Base-by-base conservation (phyloP, 1,140 invertebrate species). In the Linepithema humile region DNA sequence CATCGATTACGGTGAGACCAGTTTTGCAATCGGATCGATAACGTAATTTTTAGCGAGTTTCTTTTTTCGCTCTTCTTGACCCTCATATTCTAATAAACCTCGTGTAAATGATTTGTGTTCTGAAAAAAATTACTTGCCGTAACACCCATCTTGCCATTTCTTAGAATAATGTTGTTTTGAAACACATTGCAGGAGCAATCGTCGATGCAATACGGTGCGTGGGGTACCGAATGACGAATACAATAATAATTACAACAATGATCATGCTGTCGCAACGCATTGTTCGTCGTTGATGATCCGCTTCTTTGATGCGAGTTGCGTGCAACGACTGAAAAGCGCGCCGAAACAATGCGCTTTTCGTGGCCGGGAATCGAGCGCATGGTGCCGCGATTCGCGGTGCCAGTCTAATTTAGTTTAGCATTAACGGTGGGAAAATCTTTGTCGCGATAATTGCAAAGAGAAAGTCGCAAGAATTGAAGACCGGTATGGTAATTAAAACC, bases 361-460 rank as follows among this genome's bases (percentile, higher is more conserved):
- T 7, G 48, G 35, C 35, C 35, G 7, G 48, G 17, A 35, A 70
- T 70, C 20, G n/a, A n/a, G n/a, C n/a, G n/a, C n/a, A n/a, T n/a
- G n/a, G n/a, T n/a, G n/a, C n/a, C n/a, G n/a, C n/a, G n/a, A n/a
- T n/a, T n/a, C 43, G 38, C n/a, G 26, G 50, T 69, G 23, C 23
- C 48, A 55, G 10, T 1, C 12, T 53, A 69, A 53, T 69, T 69
- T 40, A 57, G 48, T 43, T 26, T 65, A 50, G 62, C 10, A 17
- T 50, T 43, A 67, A 70, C 75, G 64, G 15, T 80, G 75, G 17
- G 75, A 80, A 80, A 80, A 80, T 70, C 65, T 53, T 23, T 17
- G 50, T 7, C 48, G 64, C 35, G 35, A 57, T 32, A 80, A 70
- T 57, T 43, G n/a, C 26, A 1, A 43, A 70, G 75, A 80, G 75